These are phyloP conservation scores for Bucco capensis DNA, from an alignment of 2,113 vertebrate species.

Conservation along the genomic window DNA sequence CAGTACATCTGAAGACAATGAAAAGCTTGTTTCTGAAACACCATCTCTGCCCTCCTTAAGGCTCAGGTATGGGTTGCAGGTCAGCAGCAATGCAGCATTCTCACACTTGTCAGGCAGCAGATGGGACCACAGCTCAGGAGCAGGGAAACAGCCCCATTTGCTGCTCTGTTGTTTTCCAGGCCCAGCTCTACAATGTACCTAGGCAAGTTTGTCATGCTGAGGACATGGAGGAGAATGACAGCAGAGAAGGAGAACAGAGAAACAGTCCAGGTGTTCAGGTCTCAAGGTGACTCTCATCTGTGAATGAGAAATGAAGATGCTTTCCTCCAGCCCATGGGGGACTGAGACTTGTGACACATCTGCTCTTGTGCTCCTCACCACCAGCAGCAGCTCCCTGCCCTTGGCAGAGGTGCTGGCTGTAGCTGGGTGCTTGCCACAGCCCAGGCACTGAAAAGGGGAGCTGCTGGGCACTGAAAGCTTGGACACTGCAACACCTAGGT, in stretches of 20 bases:
- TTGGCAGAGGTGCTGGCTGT: neutral
- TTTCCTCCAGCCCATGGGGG: fast-evolving
- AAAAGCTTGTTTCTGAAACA: neutral
- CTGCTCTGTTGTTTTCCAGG: neutral
- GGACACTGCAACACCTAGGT: neutral
- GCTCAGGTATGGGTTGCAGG: fast-evolving
- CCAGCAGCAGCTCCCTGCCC: neutral
- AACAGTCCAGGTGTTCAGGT: neutral
- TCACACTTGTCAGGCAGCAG: fast-evolving
- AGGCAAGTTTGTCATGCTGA: neutral
- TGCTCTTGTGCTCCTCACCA: neutral
- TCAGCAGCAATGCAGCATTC: neutral
- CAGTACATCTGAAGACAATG: neutral
- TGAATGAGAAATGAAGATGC: neutral
- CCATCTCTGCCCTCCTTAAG: neutral
- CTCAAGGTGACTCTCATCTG: neutral
- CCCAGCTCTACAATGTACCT: neutral
- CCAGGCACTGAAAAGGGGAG: neutral
- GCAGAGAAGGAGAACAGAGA: neutral
- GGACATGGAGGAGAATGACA: neutral
- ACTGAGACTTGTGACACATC: fast-evolving
- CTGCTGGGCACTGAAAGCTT: neutral
- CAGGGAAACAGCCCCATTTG: neutral
- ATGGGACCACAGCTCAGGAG: neutral
- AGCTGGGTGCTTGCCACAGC: neutral